These are phyloP conservation scores for Chroicocephalus ridibundus DNA, from an alignment of 2,113 vertebrate genomes.

Conservation along the genomic window DNA sequence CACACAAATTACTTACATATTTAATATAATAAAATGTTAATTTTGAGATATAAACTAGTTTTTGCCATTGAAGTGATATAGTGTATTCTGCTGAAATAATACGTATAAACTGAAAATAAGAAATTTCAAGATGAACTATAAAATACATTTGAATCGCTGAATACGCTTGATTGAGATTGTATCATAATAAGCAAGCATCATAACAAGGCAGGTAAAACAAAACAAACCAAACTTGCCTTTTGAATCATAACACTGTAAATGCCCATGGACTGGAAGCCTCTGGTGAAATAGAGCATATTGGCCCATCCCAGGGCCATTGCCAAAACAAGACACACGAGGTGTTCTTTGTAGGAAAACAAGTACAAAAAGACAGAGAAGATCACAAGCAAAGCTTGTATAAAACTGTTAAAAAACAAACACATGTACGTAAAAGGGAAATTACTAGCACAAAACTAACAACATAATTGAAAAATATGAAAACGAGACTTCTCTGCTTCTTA, in stretches of 20 bases:
- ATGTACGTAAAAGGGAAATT: slow-evolving; percentile 66
- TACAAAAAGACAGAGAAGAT: slow-evolving; percentile 82
- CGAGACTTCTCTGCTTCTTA: not conserved
- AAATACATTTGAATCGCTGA: not conserved
- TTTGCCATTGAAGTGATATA: not conserved
- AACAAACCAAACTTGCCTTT: slow-evolving; percentile 67
- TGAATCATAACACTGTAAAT: slow-evolving; percentile 87
- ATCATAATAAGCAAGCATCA: not conserved
- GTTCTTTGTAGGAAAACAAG: slow-evolving; percentile 80
- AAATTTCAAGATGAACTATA: not conserved
- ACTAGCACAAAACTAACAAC: slow-evolving; percentile 52
- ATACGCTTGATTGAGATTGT: not conserved
- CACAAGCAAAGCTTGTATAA: slow-evolving; percentile 81
- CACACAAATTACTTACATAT: not conserved
- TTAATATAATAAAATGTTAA: not conserved
- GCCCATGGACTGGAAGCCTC: slow-evolving; percentile 83
- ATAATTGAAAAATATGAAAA: not conserved
- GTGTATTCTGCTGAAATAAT: not conserved
- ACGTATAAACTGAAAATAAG: not conserved
- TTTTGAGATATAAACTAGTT: not conserved
- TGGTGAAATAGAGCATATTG: slow-evolving; percentile 84
- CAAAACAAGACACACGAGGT: slow-evolving; percentile 81
- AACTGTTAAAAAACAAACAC: slow-evolving; percentile 79
- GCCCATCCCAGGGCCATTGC: slow-evolving; percentile 84
- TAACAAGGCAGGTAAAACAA: not conserved